phyloP scores from a whole-genome alignment of 2,888 invertebrate genomes.

The Liposcelis brunnea region DNA sequence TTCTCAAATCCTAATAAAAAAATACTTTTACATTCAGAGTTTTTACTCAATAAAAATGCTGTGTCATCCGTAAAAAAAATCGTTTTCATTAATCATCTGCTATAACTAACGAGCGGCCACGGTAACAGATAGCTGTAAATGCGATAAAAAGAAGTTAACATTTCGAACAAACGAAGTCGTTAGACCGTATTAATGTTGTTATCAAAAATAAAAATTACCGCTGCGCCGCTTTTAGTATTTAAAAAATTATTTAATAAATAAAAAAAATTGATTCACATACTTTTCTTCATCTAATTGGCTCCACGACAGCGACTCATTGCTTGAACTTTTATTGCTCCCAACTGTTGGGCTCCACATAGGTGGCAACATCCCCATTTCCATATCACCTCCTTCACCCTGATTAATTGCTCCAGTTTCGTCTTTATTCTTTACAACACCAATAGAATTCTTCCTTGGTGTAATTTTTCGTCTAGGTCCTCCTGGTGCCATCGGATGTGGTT shows the following conservation, averaged over 20 bases:
- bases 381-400: slow-evolving; percentile 16
- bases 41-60: no score
- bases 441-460: neutral
- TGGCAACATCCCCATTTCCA: slow-evolving; percentile 25
- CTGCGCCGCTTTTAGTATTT: neutral
- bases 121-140: no score
- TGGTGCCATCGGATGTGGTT: neutral
- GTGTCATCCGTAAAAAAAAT: neutral
- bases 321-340: slow-evolving; percentile 3
- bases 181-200: no score
- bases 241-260: neutral
- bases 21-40: no score
- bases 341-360: slow-evolving; percentile 21
- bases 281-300: neutral
- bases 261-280: neutral
- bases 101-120: neutral
- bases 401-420: no score
- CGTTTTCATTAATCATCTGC: neutral
- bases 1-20: neutral
- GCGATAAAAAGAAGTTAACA: no score
- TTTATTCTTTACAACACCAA: no score
- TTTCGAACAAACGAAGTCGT: no score
- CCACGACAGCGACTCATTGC: neutral
- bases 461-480: neutral
- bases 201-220: no score